Conservation (phyloP, 2,797 vertebrate genomes). For the Pipistrellus kuhlii region DNA sequence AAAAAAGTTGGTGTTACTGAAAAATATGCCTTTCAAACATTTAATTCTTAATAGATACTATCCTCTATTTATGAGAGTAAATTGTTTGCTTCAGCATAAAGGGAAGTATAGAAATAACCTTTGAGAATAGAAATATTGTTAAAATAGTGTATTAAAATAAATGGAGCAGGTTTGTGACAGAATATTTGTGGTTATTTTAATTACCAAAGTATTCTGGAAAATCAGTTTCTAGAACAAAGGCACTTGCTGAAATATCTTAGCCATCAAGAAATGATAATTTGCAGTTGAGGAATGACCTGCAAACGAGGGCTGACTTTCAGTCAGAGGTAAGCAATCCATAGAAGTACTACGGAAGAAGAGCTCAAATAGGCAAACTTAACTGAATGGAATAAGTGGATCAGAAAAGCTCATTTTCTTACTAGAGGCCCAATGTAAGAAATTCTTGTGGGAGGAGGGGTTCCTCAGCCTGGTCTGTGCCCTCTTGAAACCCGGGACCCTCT, state of each 20-base stretch:
- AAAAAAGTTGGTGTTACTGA: not conserved
- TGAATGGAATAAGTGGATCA: not conserved
- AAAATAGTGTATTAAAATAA: constrained; percentile 76
- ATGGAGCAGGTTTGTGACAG: constrained; percentile 55
- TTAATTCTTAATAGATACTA: not conserved
- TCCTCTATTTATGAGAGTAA: constrained; percentile 19
- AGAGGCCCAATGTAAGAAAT: no score
- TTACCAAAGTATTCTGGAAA: constrained; percentile 76
- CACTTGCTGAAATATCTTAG: constrained; percentile 38
- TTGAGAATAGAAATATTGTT: constrained; percentile 64
- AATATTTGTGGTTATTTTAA: constrained; percentile 68
- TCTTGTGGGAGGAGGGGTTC: no score
- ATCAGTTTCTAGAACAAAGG: constrained; percentile 57
- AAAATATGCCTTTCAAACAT: constrained; percentile 34
- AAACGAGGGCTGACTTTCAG: not conserved
- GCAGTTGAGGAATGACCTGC: not conserved
- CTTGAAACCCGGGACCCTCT: no score
- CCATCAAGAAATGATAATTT: constrained; percentile 22
- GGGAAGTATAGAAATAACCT: constrained; percentile 47
- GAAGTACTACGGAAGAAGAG: not conserved
- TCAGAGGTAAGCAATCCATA: not conserved
- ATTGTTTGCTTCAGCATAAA: constrained; percentile 14
- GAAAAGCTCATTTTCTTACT: not conserved
- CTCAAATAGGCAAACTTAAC: not conserved
- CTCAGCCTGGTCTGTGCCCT: no score